Base-by-base conservation (phyloP, 2,797 vertebrate genomes). In the Acanthiza pusilla region DNA sequence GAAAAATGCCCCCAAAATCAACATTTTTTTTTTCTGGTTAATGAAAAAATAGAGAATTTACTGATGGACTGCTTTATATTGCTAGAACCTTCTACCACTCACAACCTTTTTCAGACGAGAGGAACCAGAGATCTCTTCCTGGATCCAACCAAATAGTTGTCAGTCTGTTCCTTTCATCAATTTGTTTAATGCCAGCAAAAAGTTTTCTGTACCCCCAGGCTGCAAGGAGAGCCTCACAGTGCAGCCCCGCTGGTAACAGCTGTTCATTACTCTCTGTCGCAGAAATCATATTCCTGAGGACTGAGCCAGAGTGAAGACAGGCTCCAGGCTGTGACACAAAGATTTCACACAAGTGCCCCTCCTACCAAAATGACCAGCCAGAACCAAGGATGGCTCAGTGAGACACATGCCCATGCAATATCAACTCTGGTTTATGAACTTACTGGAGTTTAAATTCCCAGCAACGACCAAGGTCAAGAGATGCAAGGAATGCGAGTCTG, bases 271-370 rank as follows among this genome's bases (percentile, higher is more conserved):
- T 83, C 70, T 88, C 76, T 82, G 43, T n/a, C 71, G 84, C 55
- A 91, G 91, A 87, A 77, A 77, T 53, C 8, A n/a, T 80, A 38
- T 45, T 55, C 36, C 53, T 38, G 25, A 79, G 38, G 22, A 19
- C n/a, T 43, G 61, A 86, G 22, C 14, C 29, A 36, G 42, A 60
- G 27, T 0, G 0, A 38, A 48, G 53, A 23, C 18, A 40, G 50
- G 88, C 62, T 83, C 82, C 60, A 85, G 74, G 75, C 61, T 87
- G 89, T 76, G 22, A 83, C 57, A 63, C 60, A 70, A 81, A 76
- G 40, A 20, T 47, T 4, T n/a, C 60, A 53, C 4, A 20, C 2
- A 23, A 45, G 23, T 8, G 10, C 27, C 13, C 5, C 9, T 12
- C 45, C 26, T 61, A 6, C 25, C 26, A 29, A 67, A 85, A 83